Conservation (phyloP, 2,888 invertebrate genomes). For the Ormyrus labotus region DNA sequence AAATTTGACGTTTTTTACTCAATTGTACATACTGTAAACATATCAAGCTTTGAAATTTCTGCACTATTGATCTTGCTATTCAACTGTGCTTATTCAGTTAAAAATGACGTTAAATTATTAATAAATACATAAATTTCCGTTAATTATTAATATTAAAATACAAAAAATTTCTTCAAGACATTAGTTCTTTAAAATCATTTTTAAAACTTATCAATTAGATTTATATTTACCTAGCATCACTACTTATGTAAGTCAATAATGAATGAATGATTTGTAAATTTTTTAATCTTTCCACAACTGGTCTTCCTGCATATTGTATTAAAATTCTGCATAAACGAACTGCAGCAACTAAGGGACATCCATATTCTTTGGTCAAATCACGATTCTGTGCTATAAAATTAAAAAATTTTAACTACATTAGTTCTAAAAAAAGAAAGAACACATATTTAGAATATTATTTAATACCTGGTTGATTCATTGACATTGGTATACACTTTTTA, state of each 20-base stretch:
- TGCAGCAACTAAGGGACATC: constrained; percentile 83
- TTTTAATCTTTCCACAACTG: constrained; percentile 65
- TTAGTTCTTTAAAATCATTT: neutral
- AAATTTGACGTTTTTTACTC: too few relatives aligned
- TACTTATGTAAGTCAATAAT: constrained; percentile 79
- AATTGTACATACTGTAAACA: too few relatives aligned
- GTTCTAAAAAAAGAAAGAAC: neutral
- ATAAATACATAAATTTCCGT: too few relatives aligned
- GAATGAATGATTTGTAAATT: constrained; percentile 77
- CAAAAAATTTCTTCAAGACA: neutral
- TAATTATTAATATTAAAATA: constrained; percentile 3
- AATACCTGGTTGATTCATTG: constrained; percentile 48
- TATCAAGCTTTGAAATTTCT: too few relatives aligned
- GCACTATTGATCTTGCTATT: too few relatives aligned
- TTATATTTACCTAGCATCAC: constrained; percentile 68
- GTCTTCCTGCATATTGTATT: constrained; percentile 74
- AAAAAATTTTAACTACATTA: too few relatives aligned
- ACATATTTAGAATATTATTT: constrained; percentile 4
- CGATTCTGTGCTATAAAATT: constrained; percentile 67
- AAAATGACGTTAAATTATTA: too few relatives aligned
- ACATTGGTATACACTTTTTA: constrained; percentile 79
- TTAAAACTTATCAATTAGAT: constrained; percentile 3
- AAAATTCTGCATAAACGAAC: constrained; percentile 86
- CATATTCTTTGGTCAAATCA: constrained; percentile 78
- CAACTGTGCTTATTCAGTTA: too few relatives aligned